Evolutionary conservation across 2,888 invertebrate species (phyloP).

Genomic region (Galerucella calmariensis): DNA sequence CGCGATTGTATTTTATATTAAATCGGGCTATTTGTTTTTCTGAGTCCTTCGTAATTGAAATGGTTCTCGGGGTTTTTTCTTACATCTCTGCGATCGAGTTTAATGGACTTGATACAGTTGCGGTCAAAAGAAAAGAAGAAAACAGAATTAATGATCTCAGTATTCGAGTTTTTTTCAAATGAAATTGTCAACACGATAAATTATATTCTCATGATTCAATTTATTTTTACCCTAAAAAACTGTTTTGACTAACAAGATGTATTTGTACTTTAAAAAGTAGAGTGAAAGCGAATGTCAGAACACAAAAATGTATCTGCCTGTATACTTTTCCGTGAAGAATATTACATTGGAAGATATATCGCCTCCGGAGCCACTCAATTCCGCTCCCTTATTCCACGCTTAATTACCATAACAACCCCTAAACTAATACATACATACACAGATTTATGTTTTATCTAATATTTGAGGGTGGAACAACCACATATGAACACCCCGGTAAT

Average conservation of each 20-base stretch:
- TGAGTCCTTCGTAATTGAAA: constrained; percentile 51
- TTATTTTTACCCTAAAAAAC: neutral
- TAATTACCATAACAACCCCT: constrained; percentile 59
- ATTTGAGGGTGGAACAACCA: constrained; percentile 45
- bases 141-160: neutral
- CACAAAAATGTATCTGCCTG: too few species aligned
- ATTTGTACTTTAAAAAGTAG: neutral
- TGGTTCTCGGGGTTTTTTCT: constrained; percentile 38
- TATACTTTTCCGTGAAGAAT: too few species aligned
- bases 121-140: constrained; percentile 24
- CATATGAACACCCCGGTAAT: constrained; percentile 53
- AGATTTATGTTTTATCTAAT: constrained; percentile 56
- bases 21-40: constrained; percentile 56
- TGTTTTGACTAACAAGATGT: neutral
- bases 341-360: too few species aligned
- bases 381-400: constrained; percentile 41
- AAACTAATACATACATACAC: constrained; percentile 55
- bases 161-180: constrained; percentile 1
- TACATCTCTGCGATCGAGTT: constrained; percentile 20
- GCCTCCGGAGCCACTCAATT: neutral
- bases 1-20: constrained; percentile 55
- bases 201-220: neutral
- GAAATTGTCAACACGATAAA: neutral
- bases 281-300: too few species aligned
- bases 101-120: constrained; percentile 28